Conservation (phyloP, 2,888 invertebrate species). For the Watsonalla cultraria region DNA sequence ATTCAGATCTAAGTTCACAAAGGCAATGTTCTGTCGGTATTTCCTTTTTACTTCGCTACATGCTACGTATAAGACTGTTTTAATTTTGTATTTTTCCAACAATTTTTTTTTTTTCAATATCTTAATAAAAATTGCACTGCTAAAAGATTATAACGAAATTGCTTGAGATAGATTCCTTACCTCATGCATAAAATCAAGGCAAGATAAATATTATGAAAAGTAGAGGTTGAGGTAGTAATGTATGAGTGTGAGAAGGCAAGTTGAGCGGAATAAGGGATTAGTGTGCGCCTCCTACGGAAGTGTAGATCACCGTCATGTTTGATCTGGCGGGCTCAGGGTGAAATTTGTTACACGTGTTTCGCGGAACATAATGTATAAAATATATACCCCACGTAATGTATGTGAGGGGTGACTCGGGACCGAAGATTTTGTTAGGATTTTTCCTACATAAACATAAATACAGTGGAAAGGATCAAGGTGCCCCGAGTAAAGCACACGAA, state of each 20-base stretch:
- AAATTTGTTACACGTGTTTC: slow-evolving; percentile 38
- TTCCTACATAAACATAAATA: slow-evolving; percentile 21
- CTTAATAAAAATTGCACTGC: not conserved
- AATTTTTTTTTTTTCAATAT: slow-evolving; percentile 4
- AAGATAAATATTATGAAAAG: not conserved
- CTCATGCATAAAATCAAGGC: too few relatives aligned
- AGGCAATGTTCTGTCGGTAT: slow-evolving; percentile 55
- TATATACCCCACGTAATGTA: slow-evolving; percentile 23
- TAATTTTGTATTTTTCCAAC: slow-evolving; percentile 13
- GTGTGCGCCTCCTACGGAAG: slow-evolving; percentile 12
- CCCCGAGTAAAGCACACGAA: slow-evolving; percentile 9
- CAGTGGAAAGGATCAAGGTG: slow-evolving; percentile 17
- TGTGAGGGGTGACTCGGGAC: slow-evolving; percentile 24
- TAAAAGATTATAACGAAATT: not conserved
- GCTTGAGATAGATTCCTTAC: too few relatives aligned
- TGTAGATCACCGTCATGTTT: slow-evolving; percentile 35
- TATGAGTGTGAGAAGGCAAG: slow-evolving; percentile 10
- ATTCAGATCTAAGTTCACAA: slow-evolving; percentile 72
- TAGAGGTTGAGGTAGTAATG: not conserved
- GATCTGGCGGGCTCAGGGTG: slow-evolving; percentile 32
- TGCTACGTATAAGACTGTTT: slow-evolving; percentile 19
- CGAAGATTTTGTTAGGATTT: slow-evolving; percentile 28
- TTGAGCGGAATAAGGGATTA: slow-evolving; percentile 22
- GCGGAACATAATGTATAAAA: slow-evolving; percentile 18
- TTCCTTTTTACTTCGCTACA: slow-evolving; percentile 34